Evolutionary conservation across 2,888 invertebrate species (phyloP).

Genomic region (Creontiades dilutus): DNA sequence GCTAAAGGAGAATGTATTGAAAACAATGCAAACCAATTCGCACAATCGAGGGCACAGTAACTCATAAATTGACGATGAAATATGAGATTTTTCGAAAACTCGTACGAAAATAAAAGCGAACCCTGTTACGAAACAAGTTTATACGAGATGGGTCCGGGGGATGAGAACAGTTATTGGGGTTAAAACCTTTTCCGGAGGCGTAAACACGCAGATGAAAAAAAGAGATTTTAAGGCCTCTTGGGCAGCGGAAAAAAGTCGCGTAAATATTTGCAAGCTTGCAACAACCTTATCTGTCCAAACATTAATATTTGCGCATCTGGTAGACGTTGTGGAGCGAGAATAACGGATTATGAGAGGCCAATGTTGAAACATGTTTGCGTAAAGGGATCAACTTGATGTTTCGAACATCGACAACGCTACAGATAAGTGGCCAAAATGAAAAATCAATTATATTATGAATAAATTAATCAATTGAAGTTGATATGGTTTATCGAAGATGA

Average conservation of each 20-base stretch:
- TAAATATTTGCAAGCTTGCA: conserved; percentile 8
- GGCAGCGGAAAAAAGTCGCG: background rate
- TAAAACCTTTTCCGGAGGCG: background rate
- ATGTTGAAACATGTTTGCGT: background rate
- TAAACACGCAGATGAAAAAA: background rate
- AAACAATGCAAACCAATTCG: conserved; percentile 15
- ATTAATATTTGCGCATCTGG: conserved; percentile 29
- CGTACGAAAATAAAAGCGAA: background rate
- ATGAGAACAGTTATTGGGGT: background rate
- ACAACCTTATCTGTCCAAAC: conserved; percentile 30
- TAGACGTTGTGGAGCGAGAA: background rate
- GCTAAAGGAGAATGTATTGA: no score
- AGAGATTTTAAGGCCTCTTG: background rate
- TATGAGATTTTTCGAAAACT: background rate
- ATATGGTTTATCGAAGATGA: no score
- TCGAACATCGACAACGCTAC: no score
- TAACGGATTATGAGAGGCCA: background rate
- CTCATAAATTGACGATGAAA: background rate
- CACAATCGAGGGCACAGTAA: background rate
- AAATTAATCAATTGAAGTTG: no score
- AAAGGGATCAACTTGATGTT: no score
- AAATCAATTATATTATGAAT: no score
- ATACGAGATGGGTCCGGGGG: background rate
- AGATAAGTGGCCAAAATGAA: no score
- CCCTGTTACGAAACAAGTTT: background rate